Evolutionary conservation across 2,888 invertebrate species (phyloP).

Genomic region (Philereme transversata): DNA sequence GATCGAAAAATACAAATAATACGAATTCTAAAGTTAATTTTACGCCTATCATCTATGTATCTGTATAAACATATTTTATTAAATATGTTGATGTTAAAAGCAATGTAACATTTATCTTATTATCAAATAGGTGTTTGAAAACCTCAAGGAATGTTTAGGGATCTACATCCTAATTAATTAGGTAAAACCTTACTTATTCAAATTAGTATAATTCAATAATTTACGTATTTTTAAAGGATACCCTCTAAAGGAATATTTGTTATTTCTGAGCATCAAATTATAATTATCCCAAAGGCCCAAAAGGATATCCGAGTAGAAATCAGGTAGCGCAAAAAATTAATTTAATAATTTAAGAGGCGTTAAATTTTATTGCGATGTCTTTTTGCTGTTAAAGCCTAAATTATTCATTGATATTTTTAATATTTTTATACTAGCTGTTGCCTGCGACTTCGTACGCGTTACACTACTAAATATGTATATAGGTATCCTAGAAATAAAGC

Average conservation of each 20-base stretch:
- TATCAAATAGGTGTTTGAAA: constrained; percentile 14
- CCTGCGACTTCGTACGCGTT: too few relatives aligned
- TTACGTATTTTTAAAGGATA: constrained; percentile 34
- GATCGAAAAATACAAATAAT: too few relatives aligned
- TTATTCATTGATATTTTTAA: constrained; percentile 6
- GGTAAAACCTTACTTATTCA: constrained; percentile 33
- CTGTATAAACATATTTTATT: too few relatives aligned
- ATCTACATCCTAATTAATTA: constrained; percentile 35
- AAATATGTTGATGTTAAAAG: too few relatives aligned
- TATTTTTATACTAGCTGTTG: too few relatives aligned
- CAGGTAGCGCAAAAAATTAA: constrained; percentile 8
- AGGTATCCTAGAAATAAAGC: too few relatives aligned
- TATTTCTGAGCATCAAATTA: constrained; percentile 37
- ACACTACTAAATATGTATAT: too few relatives aligned
- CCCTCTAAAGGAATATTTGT: constrained; percentile 33
- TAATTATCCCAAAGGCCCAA: constrained; percentile 29
- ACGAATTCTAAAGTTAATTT: too few relatives aligned
- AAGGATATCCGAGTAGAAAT: constrained; percentile 27
- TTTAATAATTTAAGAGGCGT: constrained; percentile 20
- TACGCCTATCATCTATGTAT: too few relatives aligned
- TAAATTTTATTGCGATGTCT: constrained; percentile 14
- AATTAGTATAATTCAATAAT: constrained; percentile 38
- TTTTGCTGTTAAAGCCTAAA: not conserved
- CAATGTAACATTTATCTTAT: not conserved
- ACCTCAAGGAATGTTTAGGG: constrained; percentile 28